A percentile compares a stretch with the other conserved stretches of the same genome.
These are phyloP conservation scores for Fulmarus glacialis DNA, from an alignment of 2,113 vertebrate species.

Conservation along the genomic window DNA sequence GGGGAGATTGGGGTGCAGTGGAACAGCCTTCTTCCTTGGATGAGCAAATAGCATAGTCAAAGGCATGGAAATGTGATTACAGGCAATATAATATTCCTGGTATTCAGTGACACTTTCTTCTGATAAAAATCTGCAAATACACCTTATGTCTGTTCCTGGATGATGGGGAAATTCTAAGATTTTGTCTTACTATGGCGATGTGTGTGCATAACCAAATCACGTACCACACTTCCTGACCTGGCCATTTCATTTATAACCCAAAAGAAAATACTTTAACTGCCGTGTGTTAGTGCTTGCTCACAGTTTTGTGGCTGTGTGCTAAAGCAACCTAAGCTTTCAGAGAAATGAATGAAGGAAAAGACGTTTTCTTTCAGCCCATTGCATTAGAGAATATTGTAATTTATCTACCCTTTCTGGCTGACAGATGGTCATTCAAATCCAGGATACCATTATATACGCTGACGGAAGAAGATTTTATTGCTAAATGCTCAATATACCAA, in stretches of 20 bases:
- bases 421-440: constrained; percentile 76
- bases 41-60: neutral
- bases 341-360: constrained; percentile 55
- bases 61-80: neutral
- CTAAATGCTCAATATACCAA: constrained; percentile 57
- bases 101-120: neutral
- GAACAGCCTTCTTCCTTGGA: neutral
- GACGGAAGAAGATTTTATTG: constrained; percentile 53
- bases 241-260: neutral
- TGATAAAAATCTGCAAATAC: neutral
- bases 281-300: neutral
- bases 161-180: neutral
- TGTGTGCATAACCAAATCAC: neutral
- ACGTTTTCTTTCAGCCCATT: constrained; percentile 39
- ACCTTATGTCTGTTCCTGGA: neutral
- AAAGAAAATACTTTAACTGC: neutral
- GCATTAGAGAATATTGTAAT: constrained; percentile 70
- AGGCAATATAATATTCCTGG: neutral
- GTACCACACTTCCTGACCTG: accelerated
- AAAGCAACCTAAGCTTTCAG: constrained; percentile 39
- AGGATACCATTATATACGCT: constrained; percentile 74
- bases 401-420: constrained; percentile 69
- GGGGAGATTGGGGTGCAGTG: neutral
- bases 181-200: neutral
- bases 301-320: neutral